These are phyloP conservation scores for Steinernema hermaphroditum DNA, from an alignment of 2,888 invertebrate genomes.

Conservation along the genomic window DNA sequence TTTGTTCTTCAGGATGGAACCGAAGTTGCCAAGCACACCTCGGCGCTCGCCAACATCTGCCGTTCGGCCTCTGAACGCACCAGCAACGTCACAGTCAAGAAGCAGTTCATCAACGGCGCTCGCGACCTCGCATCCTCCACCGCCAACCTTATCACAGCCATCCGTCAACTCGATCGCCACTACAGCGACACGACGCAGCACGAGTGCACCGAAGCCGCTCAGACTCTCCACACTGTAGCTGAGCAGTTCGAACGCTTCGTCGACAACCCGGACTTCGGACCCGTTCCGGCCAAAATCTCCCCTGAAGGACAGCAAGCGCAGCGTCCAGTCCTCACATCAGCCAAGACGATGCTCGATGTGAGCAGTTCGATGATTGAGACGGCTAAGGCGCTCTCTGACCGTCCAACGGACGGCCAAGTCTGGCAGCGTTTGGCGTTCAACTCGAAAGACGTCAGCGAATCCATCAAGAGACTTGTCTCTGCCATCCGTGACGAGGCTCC, in stretches of 20 bases:
- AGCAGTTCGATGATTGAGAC: slow-evolving; percentile 84
- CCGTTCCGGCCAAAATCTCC: slow-evolving; percentile 87
- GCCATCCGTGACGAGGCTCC: slow-evolving; percentile 92
- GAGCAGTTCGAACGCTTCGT: slow-evolving; percentile 89
- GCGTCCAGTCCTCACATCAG: slow-evolving; percentile 81
- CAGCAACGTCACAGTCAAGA: slow-evolving; percentile 82
- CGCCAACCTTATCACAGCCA: slow-evolving; percentile 87
- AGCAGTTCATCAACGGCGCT: slow-evolving; percentile 95
- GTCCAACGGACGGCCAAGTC: slow-evolving; percentile 84
- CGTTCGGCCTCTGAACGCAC: slow-evolving; percentile 88
- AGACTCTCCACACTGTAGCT: slow-evolving; percentile 84
- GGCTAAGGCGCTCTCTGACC: slow-evolving; percentile 80
- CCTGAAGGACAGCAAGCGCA: slow-evolving; percentile 77
- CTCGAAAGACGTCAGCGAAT: slow-evolving; percentile 92
- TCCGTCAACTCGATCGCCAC: slow-evolving; percentile 81
- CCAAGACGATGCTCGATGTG: slow-evolving; percentile 74
- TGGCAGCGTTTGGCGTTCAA: slow-evolving; percentile 92
- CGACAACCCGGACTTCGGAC: slow-evolving; percentile 87
- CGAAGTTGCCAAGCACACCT: slow-evolving; percentile 86
- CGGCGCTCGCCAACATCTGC: slow-evolving; percentile 91
- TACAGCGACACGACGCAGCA: slow-evolving; percentile 71
- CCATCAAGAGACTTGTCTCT: slow-evolving; percentile 88
- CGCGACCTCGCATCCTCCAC: slow-evolving; percentile 96
- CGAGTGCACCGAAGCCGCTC: slow-evolving; percentile 74
- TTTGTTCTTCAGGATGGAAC: slow-evolving; percentile 68